Percentiles rank a stretch among this genome's conserved stretches.
phyloP scores from a whole-genome alignment of 1,140 invertebrate species.

The Platorchestia sp. region DNA sequence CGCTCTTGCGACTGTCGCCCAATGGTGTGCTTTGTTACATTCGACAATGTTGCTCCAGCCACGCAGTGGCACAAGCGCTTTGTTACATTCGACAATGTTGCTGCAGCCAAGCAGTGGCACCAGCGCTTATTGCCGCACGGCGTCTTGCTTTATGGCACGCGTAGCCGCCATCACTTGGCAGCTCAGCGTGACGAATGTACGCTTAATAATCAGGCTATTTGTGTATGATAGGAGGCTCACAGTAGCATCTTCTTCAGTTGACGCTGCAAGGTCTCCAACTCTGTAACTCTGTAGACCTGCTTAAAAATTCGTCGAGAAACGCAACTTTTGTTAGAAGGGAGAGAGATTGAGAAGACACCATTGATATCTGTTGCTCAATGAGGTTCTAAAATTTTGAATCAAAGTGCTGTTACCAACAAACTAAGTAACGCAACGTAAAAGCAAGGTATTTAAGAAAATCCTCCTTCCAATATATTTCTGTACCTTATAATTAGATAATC shows the following conservation, averaged over 20 bases:
- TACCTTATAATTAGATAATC: neutral
- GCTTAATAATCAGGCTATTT: constrained; percentile 23
- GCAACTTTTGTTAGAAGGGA: neutral
- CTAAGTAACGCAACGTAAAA: neutral
- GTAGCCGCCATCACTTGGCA: constrained; percentile 13
- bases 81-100: constrained; percentile 48
- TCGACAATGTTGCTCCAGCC: constrained; percentile 40
- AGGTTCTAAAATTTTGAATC: neutral
- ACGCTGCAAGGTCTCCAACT: neutral
- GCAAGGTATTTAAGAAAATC: neutral
- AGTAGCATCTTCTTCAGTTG: constrained; percentile 37
- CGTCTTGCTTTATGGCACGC: constrained; percentile 22
- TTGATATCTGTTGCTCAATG: neutral
- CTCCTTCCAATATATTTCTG: neutral
- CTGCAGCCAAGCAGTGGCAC: neutral
- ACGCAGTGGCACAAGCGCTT: neutral
- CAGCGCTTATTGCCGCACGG: neutral
- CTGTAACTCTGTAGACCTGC: neutral
- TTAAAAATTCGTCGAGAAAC: neutral
- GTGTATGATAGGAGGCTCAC: neutral
- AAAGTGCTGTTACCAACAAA: neutral
- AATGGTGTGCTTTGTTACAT: constrained; percentile 24
- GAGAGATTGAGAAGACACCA: neutral
- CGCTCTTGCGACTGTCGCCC: constrained; percentile 15
- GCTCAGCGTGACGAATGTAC: constrained; percentile 29